Base-by-base conservation (phyloP, 2,888 invertebrate species). In the Azorinus chamasolen region DNA sequence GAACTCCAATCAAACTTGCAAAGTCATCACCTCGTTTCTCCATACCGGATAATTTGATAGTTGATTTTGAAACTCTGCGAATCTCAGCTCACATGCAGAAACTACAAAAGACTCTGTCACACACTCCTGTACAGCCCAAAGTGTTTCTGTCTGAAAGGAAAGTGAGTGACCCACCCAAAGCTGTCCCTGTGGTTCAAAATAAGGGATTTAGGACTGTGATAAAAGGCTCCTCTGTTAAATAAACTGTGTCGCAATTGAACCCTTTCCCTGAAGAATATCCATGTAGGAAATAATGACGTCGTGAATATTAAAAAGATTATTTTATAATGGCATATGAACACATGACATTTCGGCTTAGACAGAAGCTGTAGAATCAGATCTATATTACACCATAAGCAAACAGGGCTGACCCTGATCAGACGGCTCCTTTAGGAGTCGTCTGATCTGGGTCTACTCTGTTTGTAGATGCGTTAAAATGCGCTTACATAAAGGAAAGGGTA, bases 61-160 rank as follows among this genome's bases (percentile, higher is more conserved):
- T 73, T 6, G 73, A 73, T 32, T 66, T 66, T 45, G 61, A 73
- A 50, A 50, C 61, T 18, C 39, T 73, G 2, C 22, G 73, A 32
- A 66, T 66, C 1, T 39, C 73, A 24, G 59, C 73, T 25, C 73
- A 73, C 24, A 24, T 73, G 32, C 73, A 73, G 25, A 65, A 65
- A 18, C 55, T 73, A 12, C 59, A 66, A 10, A 54, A 61, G 37
- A 66, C 43, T 37, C 27, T 39, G 37, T 41, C 22, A 12, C 61
- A 51, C 14, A 12, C 16, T 37, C 25, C 45, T 27, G 16, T 50
- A 4, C 45, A 45, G 1, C 16, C 46, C 5, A 1, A 12, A 16
- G 18, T 45, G 18, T n/a, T 20, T 20, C 16, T 46, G 18, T 46
- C 46, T 37, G n/a, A 24, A 24, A 46, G 46, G 6, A 45, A 32